A percentile compares a stretch with the other conserved stretches of the same genome.
Evolutionary conservation across 2,113 vertebrate genomes (phyloP).

Genomic region (Passer domesticus): DNA sequence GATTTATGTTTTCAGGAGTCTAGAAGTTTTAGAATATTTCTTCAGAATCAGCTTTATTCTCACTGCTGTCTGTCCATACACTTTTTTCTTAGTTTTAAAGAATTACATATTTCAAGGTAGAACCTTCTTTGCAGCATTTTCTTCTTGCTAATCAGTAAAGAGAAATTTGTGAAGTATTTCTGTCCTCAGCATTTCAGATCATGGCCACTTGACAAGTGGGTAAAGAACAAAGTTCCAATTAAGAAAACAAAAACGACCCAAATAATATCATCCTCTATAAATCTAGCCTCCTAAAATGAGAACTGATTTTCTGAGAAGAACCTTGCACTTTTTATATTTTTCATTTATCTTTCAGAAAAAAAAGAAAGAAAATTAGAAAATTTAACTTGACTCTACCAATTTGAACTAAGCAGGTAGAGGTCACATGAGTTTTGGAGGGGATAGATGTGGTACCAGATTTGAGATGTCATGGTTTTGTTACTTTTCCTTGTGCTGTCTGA

Average conservation of each 20-base stretch:
- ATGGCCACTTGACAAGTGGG: background rate
- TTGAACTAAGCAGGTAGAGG: background rate
- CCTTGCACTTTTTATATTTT: background rate
- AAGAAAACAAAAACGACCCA: background rate
- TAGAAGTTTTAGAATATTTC: slow-evolving; percentile 56
- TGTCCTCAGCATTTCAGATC: background rate
- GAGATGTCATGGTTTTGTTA: background rate
- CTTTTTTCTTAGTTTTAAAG: slow-evolving; percentile 24
- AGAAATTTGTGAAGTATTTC: background rate
- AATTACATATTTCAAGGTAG: slow-evolving; percentile 4
- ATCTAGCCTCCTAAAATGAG: background rate
- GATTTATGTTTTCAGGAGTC: slow-evolving; percentile 72
- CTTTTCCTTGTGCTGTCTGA: background rate
- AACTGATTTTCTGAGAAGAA: background rate
- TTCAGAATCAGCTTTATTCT: slow-evolving; percentile 48
- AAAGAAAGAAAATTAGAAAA: background rate
- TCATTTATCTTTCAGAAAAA: background rate
- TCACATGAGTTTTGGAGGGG: background rate
- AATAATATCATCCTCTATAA: background rate
- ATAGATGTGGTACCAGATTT: background rate
- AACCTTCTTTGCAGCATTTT: background rate
- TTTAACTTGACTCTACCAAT: background rate
- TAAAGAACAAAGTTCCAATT: background rate
- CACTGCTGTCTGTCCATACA: slow-evolving; percentile 23
- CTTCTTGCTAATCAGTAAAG: background rate